Percentiles rank a stretch among this genome's conserved stretches.
Conservation (phyloP, 2,888 invertebrate genomes). For the Panorpa germanica region DNA sequence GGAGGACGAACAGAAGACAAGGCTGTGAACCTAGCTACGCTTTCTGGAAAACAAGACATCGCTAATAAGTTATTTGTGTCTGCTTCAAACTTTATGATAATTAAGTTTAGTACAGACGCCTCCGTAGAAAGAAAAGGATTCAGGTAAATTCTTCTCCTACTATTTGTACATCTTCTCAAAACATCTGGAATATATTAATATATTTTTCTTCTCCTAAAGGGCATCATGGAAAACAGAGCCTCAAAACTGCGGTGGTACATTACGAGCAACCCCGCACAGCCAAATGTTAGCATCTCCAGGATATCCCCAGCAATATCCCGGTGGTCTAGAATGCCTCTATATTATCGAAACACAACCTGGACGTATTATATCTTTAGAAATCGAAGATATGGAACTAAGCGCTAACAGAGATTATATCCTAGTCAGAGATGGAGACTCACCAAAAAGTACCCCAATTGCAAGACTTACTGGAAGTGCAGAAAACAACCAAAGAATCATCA, state of each 20-base stretch:
- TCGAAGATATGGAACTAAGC: conserved; percentile 71
- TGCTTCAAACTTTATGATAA: conserved; percentile 94
- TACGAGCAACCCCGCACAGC: conserved; percentile 73
- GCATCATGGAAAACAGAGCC: conserved; percentile 92
- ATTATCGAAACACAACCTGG: conserved; percentile 80
- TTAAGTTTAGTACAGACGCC: conserved; percentile 90
- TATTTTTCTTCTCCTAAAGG: conserved; percentile 20
- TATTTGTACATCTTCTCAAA: conserved; percentile 5
- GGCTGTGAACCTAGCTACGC: conserved; percentile 74
- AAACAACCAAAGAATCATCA: conserved; percentile 63
- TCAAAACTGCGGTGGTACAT: conserved; percentile 74
- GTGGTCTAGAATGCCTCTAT: conserved; percentile 90
- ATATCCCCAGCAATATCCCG: conserved; percentile 84
- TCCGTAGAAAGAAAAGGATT: conserved; percentile 88
- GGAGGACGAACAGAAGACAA: conserved; percentile 91
- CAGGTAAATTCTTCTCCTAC: too few relatives aligned
- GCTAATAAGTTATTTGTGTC: conserved; percentile 74
- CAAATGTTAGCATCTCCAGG: conserved; percentile 82
- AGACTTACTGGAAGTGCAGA: conserved; percentile 62
- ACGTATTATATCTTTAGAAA: conserved; percentile 79
- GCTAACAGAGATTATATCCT: conserved; percentile 71
- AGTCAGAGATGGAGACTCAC: conserved; percentile 77
- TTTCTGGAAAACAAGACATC: conserved; percentile 81
- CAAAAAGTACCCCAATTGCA: conserved; percentile 69
- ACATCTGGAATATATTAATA: conserved; percentile 7